A percentile compares a stretch with the other conserved stretches of the same genome.
phyloP scores from a whole-genome alignment of 1,140 invertebrate genomes.

The Laupala kohalensis region DNA sequence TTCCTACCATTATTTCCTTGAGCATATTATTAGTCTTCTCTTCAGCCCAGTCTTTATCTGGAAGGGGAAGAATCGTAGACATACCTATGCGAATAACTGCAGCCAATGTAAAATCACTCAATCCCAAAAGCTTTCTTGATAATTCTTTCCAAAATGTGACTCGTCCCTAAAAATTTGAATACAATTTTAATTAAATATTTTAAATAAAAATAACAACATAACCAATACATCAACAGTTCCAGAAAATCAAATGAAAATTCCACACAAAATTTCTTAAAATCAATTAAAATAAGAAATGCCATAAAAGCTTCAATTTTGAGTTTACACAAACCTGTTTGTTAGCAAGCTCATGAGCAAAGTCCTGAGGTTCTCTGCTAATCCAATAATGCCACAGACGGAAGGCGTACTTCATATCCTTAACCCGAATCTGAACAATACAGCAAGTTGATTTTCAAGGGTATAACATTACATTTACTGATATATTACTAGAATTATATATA shows the following conservation, averaged over 20 bases:
- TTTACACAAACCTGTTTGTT: conserved; percentile 39
- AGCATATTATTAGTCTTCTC: conserved; percentile 41
- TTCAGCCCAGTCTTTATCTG: conserved; percentile 46
- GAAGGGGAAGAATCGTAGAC: conserved; percentile 43
- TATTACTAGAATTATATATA: too few relatives aligned
- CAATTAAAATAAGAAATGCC: too few relatives aligned
- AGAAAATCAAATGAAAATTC: background rate
- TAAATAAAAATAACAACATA: background rate
- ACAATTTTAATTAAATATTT: too few relatives aligned
- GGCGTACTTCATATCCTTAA: conserved; percentile 45
- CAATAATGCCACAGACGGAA: conserved; percentile 56
- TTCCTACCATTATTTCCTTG: conserved; percentile 41
- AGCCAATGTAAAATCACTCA: conserved; percentile 46
- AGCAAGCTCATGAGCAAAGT: conserved; percentile 46
- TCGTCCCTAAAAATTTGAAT: conserved; percentile 21
- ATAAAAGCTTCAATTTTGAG: background rate
- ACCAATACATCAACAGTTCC: background rate
- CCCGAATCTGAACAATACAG: conserved; percentile 27
- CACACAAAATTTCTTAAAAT: too few relatives aligned
- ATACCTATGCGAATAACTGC: conserved; percentile 47
- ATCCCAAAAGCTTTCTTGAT: conserved; percentile 39
- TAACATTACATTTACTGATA: background rate
- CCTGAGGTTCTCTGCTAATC: conserved; percentile 52
- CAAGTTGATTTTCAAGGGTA: background rate
- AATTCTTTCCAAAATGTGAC: conserved; percentile 36